These are phyloP conservation scores for Charina bottae DNA, from an alignment of 2,113 vertebrate species.

Conservation along the genomic window DNA sequence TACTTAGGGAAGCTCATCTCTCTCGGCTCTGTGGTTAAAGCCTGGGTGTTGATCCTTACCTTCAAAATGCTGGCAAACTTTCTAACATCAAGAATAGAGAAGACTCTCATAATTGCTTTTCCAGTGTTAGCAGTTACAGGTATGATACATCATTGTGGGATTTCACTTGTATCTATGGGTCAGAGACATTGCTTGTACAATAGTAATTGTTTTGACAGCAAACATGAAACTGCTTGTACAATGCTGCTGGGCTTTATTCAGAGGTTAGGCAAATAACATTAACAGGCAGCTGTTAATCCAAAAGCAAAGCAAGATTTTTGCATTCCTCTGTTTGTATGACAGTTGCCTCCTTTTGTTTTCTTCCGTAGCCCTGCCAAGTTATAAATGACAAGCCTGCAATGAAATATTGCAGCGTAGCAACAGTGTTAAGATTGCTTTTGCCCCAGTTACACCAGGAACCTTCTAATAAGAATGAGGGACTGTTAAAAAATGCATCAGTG, in stretches of 20 bases:
- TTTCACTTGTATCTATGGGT: neutral
- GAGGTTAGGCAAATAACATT: constrained; percentile 9
- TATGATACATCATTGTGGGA: neutral
- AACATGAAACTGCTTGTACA: neutral
- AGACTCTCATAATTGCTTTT: neutral
- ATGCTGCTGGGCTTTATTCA: constrained; percentile 4
- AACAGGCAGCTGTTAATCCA: neutral
- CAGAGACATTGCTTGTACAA: neutral
- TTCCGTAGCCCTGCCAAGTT: neutral
- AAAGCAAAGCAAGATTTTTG: neutral
- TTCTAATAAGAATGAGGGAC: neutral
- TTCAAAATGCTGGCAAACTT: neutral
- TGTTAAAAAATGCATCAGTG: neutral
- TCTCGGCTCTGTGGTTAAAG: neutral
- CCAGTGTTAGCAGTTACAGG: neutral
- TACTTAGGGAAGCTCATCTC: neutral
- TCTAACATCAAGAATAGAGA: neutral
- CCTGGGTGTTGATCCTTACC: neutral
- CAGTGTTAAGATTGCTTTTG: neutral
- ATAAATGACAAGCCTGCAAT: neutral
- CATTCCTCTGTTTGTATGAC: neutral
- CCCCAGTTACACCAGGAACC: neutral
- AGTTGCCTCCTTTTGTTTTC: neutral
- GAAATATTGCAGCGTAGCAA: neutral
- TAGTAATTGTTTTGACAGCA: constrained; percentile 12